Conservation (phyloP, 2,113 vertebrate species). For the Pteruthius melanotis region DNA sequence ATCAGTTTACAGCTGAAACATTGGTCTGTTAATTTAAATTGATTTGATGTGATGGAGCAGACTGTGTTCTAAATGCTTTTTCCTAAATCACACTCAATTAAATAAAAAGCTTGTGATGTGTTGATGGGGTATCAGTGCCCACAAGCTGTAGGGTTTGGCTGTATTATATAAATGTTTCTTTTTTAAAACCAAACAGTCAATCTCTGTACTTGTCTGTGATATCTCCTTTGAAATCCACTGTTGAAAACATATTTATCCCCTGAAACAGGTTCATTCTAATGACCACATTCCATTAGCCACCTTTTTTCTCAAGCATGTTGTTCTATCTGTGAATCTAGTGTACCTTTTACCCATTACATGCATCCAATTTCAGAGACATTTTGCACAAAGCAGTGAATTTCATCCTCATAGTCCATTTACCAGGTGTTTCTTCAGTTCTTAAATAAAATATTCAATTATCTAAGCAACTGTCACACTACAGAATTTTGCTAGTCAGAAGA, state of each 20-base stretch:
- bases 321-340: background rate
- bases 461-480: background rate
- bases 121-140: background rate
- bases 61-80: conserved; percentile 45
- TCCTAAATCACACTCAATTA: conserved; percentile 26
- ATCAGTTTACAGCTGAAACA: conserved; percentile 43
- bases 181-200: background rate
- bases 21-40: conserved; percentile 39
- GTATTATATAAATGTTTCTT: background rate
- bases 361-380: background rate
- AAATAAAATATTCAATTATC: conserved; percentile 38
- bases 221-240: background rate
- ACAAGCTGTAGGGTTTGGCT: background rate
- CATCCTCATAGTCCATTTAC: background rate
- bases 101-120: conserved; percentile 39
- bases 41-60: background rate
- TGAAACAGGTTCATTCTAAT: background rate
- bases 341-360: background rate
- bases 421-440: background rate
- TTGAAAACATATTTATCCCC: background rate
- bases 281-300: background rate
- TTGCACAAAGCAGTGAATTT: background rate
- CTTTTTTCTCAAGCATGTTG: background rate
- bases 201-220: background rate
- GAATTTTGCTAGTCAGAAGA: background rate